Conservation (phyloP, 23 tunicate species). For the Botrylloides violaceus region DNA sequence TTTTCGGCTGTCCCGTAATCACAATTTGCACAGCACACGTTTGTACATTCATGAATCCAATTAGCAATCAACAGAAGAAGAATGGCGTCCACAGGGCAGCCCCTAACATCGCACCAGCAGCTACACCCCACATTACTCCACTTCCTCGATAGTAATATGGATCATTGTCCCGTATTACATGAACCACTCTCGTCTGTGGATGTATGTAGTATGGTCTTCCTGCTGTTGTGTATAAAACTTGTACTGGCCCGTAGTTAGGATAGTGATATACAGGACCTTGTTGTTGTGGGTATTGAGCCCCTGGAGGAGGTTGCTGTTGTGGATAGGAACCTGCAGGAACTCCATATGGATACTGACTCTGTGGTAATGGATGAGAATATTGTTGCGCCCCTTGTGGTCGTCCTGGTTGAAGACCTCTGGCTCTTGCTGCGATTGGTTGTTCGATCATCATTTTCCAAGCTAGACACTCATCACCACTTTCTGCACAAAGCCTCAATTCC, state of each 20-base stretch:
- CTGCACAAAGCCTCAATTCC: slow-evolving; percentile 36
- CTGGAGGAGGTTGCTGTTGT: slow-evolving; percentile 13
- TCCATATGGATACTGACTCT: not conserved
- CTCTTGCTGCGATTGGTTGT: slow-evolving; percentile 37
- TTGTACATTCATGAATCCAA: too few relatives aligned
- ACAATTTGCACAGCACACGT: too few relatives aligned
- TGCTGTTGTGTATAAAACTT: slow-evolving; percentile 46
- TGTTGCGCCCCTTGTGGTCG: slow-evolving; percentile 20
- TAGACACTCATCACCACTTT: slow-evolving; percentile 54
- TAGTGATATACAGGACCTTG: slow-evolving; percentile 56
- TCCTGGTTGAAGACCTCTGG: slow-evolving; percentile 21
- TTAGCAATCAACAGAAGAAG: slow-evolving; percentile 32
- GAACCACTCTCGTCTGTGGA: slow-evolving; percentile 54
- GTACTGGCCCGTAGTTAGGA: slow-evolving; percentile 72
- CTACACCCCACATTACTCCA: slow-evolving; percentile 40
- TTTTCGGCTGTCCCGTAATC: too few relatives aligned
- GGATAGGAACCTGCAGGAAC: slow-evolving; percentile 4
- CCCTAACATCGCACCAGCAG: slow-evolving; percentile 75
- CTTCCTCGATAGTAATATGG: slow-evolving; percentile 67
- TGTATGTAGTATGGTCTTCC: slow-evolving; percentile 78
- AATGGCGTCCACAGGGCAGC: slow-evolving; percentile 77
- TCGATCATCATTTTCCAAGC: slow-evolving; percentile 80
- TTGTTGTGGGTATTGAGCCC: slow-evolving; percentile 23
- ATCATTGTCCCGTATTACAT: slow-evolving; percentile 51
- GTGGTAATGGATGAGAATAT: slow-evolving; percentile 12